Conservation (phyloP, 2,113 vertebrate genomes). For the Heliornis fulica region DNA sequence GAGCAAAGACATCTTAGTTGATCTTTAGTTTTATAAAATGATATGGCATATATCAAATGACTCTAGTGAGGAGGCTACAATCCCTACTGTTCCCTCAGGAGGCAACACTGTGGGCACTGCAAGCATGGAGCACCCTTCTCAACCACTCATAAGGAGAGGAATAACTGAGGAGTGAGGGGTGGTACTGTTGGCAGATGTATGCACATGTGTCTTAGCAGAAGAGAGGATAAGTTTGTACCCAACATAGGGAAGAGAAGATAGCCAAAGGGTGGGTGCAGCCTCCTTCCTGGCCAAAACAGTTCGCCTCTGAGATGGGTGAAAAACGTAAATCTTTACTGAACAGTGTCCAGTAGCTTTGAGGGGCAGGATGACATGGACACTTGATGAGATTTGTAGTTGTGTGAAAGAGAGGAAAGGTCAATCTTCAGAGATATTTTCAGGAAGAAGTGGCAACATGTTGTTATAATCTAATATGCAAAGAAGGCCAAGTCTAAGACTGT, state of each 20-base stretch:
- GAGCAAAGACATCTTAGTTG: neutral
- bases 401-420: neutral
- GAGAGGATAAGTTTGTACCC: neutral
- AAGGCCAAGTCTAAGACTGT: slow-evolving; percentile 44
- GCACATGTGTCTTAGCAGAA: neutral
- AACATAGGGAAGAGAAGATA: neutral
- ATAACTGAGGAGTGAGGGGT: neutral
- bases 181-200: neutral
- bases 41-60: too few relatives aligned
- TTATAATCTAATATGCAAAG: slow-evolving; percentile 41
- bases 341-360: neutral
- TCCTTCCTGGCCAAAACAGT: neutral
- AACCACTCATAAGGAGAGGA: neutral
- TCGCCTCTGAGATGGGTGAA: neutral
- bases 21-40: neutral
- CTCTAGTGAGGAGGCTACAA: neutral
- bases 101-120: neutral
- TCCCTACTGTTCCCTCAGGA: neutral
- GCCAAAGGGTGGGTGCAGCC: neutral
- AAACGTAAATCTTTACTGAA: neutral
- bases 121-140: neutral
- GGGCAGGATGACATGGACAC: neutral
- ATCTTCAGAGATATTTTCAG: slow-evolving; percentile 7
- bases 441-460: slow-evolving; percentile 14
- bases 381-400: neutral